These are phyloP conservation scores for Caenorhabditis sinica DNA, from an alignment of 2,888 invertebrate species.

Conservation along the genomic window DNA sequence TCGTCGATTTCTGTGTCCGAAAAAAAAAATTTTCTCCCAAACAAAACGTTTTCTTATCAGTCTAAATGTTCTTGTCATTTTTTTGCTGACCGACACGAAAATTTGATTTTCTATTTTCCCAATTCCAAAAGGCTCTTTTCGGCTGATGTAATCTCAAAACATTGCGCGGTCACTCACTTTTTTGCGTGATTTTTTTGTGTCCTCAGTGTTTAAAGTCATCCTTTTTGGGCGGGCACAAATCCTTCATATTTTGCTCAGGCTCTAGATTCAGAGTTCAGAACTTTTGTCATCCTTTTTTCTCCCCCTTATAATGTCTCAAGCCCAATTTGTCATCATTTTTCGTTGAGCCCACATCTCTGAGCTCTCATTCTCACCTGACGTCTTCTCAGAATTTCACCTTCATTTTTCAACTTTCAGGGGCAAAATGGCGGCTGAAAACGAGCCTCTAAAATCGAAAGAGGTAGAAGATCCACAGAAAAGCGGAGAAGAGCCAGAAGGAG, in stretches of 20 bases:
- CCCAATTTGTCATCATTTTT: constrained; percentile 54
- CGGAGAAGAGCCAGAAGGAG: constrained; percentile 31
- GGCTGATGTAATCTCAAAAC: constrained; percentile 57
- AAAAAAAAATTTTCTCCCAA: constrained; percentile 20
- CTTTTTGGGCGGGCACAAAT: constrained; percentile 32
- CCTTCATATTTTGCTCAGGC: background rate
- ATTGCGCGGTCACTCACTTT: constrained; percentile 40
- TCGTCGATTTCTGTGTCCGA: background rate
- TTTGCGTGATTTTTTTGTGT: constrained; percentile 22
- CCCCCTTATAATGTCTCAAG: background rate
- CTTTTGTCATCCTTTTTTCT: constrained; percentile 48
- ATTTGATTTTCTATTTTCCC: background rate
- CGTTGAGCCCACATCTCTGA: background rate
- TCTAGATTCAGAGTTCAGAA: background rate
- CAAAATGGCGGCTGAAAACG: constrained; percentile 56
- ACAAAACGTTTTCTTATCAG: constrained; percentile 20
- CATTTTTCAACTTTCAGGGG: constrained; percentile 4
- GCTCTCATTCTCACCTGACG: background rate
- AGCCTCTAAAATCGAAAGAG: constrained; percentile 49
- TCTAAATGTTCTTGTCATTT: background rate
- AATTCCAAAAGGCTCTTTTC: constrained; percentile 16
- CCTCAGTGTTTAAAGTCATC: constrained; percentile 2
- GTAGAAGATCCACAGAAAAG: constrained; percentile 11
- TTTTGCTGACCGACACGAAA: constrained; percentile 20
- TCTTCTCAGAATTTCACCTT: background rate